Conservation (phyloP, 2,797 vertebrate genomes). For the Numenius phaeopus region DNA sequence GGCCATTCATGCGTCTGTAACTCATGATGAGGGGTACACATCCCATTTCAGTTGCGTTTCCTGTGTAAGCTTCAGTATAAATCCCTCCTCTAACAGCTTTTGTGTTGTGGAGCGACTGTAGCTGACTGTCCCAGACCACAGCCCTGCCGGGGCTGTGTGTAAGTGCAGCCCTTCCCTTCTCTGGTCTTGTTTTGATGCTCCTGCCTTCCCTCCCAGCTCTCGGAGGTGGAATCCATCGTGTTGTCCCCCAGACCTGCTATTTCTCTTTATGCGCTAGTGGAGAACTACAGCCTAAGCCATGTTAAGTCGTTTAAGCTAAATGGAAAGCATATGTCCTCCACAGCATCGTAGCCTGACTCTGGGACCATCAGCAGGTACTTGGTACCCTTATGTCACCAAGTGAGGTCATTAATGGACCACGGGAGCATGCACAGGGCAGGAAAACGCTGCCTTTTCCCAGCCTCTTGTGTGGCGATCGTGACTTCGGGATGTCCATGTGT, state of each 20-base stretch:
- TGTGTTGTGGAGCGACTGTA: background rate
- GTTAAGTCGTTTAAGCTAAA: background rate
- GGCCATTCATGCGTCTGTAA: background rate
- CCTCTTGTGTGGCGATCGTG: background rate
- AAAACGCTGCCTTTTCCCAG: background rate
- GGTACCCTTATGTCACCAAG: background rate
- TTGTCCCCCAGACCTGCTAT: background rate
- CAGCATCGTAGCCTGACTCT: background rate
- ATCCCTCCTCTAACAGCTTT: background rate
- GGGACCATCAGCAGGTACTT: background rate
- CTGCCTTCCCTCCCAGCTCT: background rate
- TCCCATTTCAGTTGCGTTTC: background rate
- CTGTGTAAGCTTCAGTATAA: fast-evolving
- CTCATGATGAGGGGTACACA: background rate
- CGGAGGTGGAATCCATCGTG: background rate
- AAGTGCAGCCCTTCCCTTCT: background rate
- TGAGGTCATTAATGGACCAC: background rate
- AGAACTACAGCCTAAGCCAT: background rate
- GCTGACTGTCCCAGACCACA: background rate
- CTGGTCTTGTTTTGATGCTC: background rate
- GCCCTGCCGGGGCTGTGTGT: background rate
- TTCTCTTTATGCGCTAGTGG: background rate
- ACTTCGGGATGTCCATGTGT: background rate
- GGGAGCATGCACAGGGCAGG: background rate
- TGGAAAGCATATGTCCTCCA: fast-evolving